Evolutionary conservation across 2,797 vertebrate species (phyloP).

Genomic region (Ptychadena robeensis): DNA sequence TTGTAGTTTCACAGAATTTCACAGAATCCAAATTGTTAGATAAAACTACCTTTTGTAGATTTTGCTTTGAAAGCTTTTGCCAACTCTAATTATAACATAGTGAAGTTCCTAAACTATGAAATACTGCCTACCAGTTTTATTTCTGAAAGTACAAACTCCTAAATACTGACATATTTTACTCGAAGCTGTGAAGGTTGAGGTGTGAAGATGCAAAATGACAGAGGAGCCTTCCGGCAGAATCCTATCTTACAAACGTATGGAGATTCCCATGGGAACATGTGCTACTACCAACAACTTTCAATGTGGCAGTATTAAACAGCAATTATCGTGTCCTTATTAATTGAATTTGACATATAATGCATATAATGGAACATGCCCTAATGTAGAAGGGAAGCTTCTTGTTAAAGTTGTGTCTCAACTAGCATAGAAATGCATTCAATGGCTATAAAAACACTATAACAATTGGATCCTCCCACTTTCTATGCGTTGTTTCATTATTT

Average conservation of each 20-base stretch:
- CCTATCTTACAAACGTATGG: conserved; percentile 22
- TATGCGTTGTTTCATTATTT: too few species aligned
- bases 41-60: not conserved
- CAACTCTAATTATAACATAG: not conserved
- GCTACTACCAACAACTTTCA: conserved; percentile 16
- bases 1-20: not conserved
- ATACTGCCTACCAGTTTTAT: not conserved
- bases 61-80: not conserved
- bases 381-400: not conserved
- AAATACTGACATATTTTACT: conserved; percentile 23
- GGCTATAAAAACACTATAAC: not conserved
- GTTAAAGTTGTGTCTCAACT: not conserved
- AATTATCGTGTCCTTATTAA: conserved; percentile 1
- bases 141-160: not conserved
- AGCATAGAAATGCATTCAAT: too few species aligned
- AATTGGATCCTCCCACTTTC: too few species aligned
- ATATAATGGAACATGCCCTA: not conserved
- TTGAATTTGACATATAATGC: not conserved
- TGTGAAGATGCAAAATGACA: conserved; percentile 16
- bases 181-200: conserved; percentile 14
- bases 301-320: not conserved
- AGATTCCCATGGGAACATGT: conserved; percentile 16
- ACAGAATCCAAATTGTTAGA: too few species aligned
- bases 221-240: conserved; percentile 23
- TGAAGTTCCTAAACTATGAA: not conserved